These are phyloP conservation scores for Thripadectes ignobilis DNA, from an alignment of 2,797 vertebrate species.

Conservation along the genomic window DNA sequence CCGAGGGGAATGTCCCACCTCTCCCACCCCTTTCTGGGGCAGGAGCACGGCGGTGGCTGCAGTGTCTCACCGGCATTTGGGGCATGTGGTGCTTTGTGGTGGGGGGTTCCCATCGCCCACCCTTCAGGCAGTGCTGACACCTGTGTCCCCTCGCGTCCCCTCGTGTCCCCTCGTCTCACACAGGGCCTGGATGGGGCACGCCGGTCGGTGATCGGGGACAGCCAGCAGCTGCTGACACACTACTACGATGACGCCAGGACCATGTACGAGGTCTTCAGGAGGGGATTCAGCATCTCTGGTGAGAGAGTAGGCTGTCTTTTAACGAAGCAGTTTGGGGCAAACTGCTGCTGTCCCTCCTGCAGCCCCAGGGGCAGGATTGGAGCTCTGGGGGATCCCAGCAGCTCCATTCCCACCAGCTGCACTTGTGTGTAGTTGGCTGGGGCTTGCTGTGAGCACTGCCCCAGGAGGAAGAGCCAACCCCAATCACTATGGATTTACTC, in stretches of 20 bases:
- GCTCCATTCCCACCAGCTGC: fast-evolving
- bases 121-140: fast-evolving
- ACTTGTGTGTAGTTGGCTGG: background rate
- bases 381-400: background rate
- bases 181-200: conserved; percentile 85
- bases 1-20: background rate
- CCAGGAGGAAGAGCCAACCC: background rate
- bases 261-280: conserved; percentile 95
- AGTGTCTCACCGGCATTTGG: background rate
- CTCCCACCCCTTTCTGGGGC: background rate
- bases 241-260: conserved; percentile 95
- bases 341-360: background rate
- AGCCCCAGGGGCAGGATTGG: background rate
- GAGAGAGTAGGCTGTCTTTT: conserved; percentile 46
- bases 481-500: background rate
- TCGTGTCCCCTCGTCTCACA: fast-evolving
- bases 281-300: conserved; percentile 94
- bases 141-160: fast-evolving
- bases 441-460: background rate
- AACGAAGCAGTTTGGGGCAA: background rate
- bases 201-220: conserved; percentile 88
- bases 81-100: background rate
- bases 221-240: conserved; percentile 85
- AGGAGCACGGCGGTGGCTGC: background rate
- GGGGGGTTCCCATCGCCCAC: fast-evolving